These are phyloP conservation scores for Anas flavirostris DNA, from an alignment of 2,797 vertebrate species.

Conservation along the genomic window DNA sequence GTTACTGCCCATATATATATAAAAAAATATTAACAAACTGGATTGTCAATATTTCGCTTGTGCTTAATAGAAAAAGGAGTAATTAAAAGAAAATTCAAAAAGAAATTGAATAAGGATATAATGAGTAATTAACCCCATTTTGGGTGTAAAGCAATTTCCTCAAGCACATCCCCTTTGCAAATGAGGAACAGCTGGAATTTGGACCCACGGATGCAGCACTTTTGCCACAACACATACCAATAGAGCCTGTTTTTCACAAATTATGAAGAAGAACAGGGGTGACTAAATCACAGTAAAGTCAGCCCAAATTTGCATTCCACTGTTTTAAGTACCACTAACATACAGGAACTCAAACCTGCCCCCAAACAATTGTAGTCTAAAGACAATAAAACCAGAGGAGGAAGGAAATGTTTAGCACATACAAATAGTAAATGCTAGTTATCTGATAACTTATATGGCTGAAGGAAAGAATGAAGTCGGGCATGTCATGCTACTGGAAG, in stretches of 20 bases:
- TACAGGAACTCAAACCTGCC: not conserved
- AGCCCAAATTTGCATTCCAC: not conserved
- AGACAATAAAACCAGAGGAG: not conserved
- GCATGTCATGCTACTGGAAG: not conserved
- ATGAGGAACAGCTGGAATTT: not conserved
- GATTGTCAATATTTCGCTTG: not conserved
- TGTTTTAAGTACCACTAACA: not conserved
- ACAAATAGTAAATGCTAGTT: not conserved
- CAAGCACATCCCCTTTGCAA: not conserved
- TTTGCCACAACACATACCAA: not conserved
- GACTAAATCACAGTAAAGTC: not conserved
- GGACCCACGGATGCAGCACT: not conserved
- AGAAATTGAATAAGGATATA: not conserved
- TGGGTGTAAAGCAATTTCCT: not conserved
- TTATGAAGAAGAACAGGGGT: not conserved
- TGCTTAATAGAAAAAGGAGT: not conserved
- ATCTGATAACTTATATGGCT: not conserved
- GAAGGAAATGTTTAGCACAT: not conserved
- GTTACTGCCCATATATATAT: not conserved
- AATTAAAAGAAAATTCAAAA: not conserved
- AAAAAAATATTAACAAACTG: not conserved
- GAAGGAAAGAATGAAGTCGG: not conserved
- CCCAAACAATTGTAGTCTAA: not conserved
- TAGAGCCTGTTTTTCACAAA: not conserved
- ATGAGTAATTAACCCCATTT: not conserved